Conservation (phyloP, 2,888 invertebrate genomes). For the Autographa gamma region DNA sequence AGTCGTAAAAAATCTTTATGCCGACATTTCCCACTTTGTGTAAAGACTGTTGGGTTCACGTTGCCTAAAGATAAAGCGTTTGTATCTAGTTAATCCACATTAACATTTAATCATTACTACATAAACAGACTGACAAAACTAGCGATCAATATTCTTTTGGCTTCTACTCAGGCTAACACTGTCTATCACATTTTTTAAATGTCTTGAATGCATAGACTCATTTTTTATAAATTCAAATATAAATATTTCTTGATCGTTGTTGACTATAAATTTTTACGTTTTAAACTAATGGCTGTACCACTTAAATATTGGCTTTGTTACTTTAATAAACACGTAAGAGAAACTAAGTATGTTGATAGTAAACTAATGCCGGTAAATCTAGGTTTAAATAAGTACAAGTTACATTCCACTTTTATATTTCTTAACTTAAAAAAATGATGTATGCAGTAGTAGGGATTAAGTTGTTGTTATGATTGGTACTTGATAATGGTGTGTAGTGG, state of each 20-base stretch:
- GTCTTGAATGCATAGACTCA: slow-evolving; percentile 42
- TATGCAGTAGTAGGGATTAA: slow-evolving; percentile 26
- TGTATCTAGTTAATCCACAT: slow-evolving; percentile 1
- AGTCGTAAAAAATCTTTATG: slow-evolving; percentile 15
- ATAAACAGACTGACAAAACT: slow-evolving; percentile 34
- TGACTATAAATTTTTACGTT: slow-evolving; percentile 30
- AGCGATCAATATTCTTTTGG: slow-evolving; percentile 43
- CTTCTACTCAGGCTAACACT: slow-evolving; percentile 32
- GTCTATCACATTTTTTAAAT: slow-evolving; percentile 41
- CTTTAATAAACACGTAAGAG: not conserved
- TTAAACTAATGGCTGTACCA: slow-evolving; percentile 13
- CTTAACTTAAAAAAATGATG: slow-evolving; percentile 12
- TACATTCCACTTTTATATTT: not conserved
- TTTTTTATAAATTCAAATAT: slow-evolving; percentile 36
- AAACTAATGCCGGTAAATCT: not conserved
- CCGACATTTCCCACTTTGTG: not conserved
- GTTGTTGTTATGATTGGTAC: slow-evolving; percentile 43
- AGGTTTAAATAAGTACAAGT: not conserved
- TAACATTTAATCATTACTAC: slow-evolving; percentile 38
- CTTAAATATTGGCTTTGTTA: slow-evolving; percentile 5
- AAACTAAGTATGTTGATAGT: not conserved
- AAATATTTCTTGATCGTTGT: slow-evolving; percentile 27
- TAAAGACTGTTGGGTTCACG: slow-evolving; percentile 7
- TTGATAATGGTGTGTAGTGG: slow-evolving; percentile 43
- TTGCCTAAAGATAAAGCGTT: slow-evolving; percentile 22